Evolutionary conservation across 1,140 invertebrate species (phyloP).

Genomic region (Homarus americanus): DNA sequence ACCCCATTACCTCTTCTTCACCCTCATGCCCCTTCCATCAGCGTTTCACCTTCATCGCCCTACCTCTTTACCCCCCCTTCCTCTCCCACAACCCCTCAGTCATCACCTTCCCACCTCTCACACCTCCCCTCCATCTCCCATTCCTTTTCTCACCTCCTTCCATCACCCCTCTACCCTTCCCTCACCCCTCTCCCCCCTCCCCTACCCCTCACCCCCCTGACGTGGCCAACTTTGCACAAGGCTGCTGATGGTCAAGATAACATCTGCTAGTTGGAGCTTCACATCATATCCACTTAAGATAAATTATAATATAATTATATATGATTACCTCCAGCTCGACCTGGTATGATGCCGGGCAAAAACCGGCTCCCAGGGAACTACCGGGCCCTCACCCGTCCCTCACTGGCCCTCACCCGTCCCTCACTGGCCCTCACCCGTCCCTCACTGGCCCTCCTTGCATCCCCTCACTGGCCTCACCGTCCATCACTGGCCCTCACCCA

Average conservation of each 20-base stretch:
- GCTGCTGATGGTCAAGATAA: slow-evolving; percentile 53
- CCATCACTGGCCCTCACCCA: slow-evolving; percentile 5
- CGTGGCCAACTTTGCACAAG: slow-evolving; percentile 27
- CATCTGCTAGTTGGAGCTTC: slow-evolving; percentile 44
- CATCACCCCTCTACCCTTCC: slow-evolving; percentile 1
- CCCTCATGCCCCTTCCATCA: background rate
- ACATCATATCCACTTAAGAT: slow-evolving; percentile 62
- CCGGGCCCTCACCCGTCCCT: background rate
- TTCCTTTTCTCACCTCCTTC: background rate
- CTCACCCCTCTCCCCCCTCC: background rate
- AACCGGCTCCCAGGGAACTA: slow-evolving; percentile 16
- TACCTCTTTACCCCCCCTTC: background rate
- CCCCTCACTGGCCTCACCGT: slow-evolving; percentile 23
- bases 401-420: slow-evolving; percentile 16
- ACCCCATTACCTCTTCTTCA: background rate
- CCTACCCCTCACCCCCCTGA: background rate
- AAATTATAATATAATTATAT: slow-evolving; percentile 62
- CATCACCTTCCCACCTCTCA: background rate
- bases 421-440: slow-evolving; percentile 6
- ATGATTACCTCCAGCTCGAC: slow-evolving; percentile 42
- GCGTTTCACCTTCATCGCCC: background rate
- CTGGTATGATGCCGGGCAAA: slow-evolving; percentile 28
- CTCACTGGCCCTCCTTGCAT: background rate
- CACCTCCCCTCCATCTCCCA: too few species aligned
- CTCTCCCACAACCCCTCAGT: background rate